Percentiles rank a stretch among this genome's conserved stretches.
Conservation (phyloP, 2,797 vertebrate genomes). For the Periophthalmus magnuspinnatus region DNA sequence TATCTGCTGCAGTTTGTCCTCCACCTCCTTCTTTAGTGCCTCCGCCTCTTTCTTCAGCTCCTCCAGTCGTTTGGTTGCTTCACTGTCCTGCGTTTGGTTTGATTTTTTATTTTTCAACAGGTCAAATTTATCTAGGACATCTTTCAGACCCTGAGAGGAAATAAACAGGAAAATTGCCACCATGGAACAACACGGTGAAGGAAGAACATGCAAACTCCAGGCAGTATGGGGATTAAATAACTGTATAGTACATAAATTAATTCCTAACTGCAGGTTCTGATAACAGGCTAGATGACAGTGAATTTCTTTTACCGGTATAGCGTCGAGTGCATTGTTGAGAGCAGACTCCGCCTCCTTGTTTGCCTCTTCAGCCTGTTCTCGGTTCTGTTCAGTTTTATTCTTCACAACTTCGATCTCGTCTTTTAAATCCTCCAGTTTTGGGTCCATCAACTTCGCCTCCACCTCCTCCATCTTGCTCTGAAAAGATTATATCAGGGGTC, state of each 20-base stretch:
- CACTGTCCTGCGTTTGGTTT: conserved; percentile 39
- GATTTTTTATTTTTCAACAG: conserved; percentile 71
- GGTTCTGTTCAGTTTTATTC: conserved; percentile 73
- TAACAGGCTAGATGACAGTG: too few relatives aligned
- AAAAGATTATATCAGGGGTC: too few relatives aligned
- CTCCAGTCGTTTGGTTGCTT: conserved; percentile 71
- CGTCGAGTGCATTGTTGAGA: conserved; percentile 36
- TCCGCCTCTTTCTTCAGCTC: conserved; percentile 73
- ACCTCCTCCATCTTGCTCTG: conserved; percentile 57
- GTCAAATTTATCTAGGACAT: conserved; percentile 68
- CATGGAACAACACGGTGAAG: too few relatives aligned
- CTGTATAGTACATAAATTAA: too few relatives aligned
- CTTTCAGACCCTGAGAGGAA: conserved; percentile 69
- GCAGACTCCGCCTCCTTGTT: conserved; percentile 65
- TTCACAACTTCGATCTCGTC: conserved; percentile 65
- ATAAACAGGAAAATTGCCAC: background rate
- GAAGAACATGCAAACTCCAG: too few relatives aligned
- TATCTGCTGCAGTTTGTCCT: conserved; percentile 78
- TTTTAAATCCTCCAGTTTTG: conserved; percentile 44
- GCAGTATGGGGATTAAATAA: too few relatives aligned
- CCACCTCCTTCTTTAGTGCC: conserved; percentile 72
- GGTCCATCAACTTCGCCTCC: conserved; percentile 53
- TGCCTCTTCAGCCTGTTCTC: conserved; percentile 59
- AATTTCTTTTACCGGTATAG: conserved; percentile 55
- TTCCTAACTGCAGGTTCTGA: too few relatives aligned